Evolutionary conservation across 2,888 invertebrate species (phyloP), one percentile per base, ranked within the genome.

Genomic region (Tetropium fuscum): DNA sequence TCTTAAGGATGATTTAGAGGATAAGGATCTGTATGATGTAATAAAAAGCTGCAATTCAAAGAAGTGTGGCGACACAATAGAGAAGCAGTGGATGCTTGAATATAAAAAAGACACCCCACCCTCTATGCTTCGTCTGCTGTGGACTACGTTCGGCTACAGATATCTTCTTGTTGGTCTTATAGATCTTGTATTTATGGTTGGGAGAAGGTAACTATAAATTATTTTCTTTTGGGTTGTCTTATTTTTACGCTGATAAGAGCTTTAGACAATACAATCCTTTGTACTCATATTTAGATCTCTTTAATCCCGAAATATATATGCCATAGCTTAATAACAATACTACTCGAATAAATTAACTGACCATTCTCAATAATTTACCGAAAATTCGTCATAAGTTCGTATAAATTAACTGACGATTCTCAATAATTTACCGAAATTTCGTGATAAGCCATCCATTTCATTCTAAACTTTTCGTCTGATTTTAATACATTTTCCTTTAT

Each of bases 1-100:
- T 3, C 86, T 85, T 65, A 85, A 82, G 53, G 83, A 87, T 11
- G 88, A 90, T 67, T 84, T 91, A 30, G 86, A 86, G 71, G 84
- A 86, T 25, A 81, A 84, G 30, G 88, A 88, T 71, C 74, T 88
- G 11, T 87, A 85, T 68, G 81, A 84, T 67, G 83, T 85, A 30
- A 78, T 86, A 10, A 78, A 81, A 36, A 79, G 81, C 18, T 84
- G 64, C 13, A 47, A 40, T 36, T 70, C 73, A 0, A 59, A 70
- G 18, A 58, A 59, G 59, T 60, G 70, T 11, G 73, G 69, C 1
- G 65, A 70, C 32, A 53, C 62, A 58, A 53, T 68, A 85, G 76
- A 77, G 51, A 56, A 63, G 10, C 71, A 73, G 66, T 77, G 76
- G 76, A 60, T 16, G 5, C 16, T 58, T 5, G 63, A 68, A 56